These are phyloP conservation scores for Notolabrus celidotus DNA, from an alignment of 2,797 vertebrate genomes.

Conservation along the genomic window DNA sequence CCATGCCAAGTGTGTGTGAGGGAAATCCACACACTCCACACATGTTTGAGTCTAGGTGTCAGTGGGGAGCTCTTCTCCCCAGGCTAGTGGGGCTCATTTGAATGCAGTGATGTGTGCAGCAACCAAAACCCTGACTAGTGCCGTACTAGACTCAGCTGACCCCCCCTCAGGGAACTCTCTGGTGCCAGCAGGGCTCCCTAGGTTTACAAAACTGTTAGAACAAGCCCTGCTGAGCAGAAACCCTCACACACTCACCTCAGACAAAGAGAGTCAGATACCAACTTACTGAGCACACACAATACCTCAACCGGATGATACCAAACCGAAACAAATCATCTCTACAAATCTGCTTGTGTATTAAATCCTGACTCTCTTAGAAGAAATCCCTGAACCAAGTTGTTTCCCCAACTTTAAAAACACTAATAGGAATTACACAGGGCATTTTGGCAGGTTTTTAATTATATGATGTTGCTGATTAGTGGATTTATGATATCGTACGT, in stretches of 20 bases:
- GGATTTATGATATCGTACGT: too few relatives aligned
- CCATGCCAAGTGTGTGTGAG: background rate
- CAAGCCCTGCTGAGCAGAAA: constrained; percentile 16
- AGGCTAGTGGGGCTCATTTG: constrained; percentile 39
- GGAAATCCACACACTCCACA: constrained; percentile 4
- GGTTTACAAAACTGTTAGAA: constrained; percentile 21
- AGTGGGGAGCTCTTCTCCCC: constrained; percentile 27
- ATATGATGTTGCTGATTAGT: too few relatives aligned
- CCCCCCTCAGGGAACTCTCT: constrained; percentile 29
- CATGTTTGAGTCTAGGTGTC: constrained; percentile 43
- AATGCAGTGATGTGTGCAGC: constrained; percentile 45
- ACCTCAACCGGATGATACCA: background rate
- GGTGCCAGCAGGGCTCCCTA: constrained; percentile 24
- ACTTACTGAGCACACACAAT: constrained; percentile 1
- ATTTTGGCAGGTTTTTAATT: too few relatives aligned
- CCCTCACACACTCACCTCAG: constrained; percentile 6
- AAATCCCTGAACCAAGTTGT: too few relatives aligned
- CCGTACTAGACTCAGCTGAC: constrained; percentile 26
- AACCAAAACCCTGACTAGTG: constrained; percentile 46
- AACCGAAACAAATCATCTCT: background rate
- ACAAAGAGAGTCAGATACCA: background rate
- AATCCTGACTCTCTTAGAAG: too few relatives aligned
- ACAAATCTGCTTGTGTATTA: background rate
- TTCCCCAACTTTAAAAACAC: too few relatives aligned
- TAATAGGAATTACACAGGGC: background rate